These are phyloP conservation scores for Megaceryle alcyon DNA, from an alignment of 2,797 vertebrate genomes.

Conservation along the genomic window DNA sequence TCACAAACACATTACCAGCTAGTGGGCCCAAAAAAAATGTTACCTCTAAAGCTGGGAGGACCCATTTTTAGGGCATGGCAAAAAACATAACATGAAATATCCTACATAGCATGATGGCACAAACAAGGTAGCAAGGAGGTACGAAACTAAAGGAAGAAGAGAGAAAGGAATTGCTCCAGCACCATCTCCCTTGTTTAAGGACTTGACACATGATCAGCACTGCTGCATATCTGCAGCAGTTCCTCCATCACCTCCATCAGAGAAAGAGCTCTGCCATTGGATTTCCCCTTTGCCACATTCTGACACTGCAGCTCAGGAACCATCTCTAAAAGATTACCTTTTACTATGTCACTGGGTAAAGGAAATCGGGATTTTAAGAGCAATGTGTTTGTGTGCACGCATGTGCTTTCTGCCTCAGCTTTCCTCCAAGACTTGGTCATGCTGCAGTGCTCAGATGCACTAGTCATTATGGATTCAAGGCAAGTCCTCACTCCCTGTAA, in stretches of 20 bases:
- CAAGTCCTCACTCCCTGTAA: not conserved
- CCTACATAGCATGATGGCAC: not conserved
- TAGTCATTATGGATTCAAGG: not conserved
- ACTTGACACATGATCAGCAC: not conserved
- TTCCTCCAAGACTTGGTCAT: accelerated
- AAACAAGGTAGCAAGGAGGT: not conserved
- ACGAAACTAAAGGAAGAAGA: not conserved
- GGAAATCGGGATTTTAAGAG: not conserved
- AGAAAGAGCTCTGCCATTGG: not conserved
- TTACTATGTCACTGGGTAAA: not conserved
- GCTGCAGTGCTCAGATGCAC: not conserved
- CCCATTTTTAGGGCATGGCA: not conserved
- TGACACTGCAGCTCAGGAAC: not conserved
- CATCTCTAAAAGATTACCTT: not conserved
- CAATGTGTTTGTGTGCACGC: not conserved
- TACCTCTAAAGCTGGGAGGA: not conserved
- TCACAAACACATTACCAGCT: not conserved
- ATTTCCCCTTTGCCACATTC: not conserved
- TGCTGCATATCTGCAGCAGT: not conserved
- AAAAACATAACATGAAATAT: accelerated
- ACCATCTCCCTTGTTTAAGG: not conserved
- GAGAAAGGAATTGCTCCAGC: not conserved
- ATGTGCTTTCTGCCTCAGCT: not conserved
- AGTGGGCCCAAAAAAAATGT: not conserved
- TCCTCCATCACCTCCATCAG: not conserved